Conservation (phyloP, 1,140 invertebrate genomes). For the Acromyrmex charruanus region DNA sequence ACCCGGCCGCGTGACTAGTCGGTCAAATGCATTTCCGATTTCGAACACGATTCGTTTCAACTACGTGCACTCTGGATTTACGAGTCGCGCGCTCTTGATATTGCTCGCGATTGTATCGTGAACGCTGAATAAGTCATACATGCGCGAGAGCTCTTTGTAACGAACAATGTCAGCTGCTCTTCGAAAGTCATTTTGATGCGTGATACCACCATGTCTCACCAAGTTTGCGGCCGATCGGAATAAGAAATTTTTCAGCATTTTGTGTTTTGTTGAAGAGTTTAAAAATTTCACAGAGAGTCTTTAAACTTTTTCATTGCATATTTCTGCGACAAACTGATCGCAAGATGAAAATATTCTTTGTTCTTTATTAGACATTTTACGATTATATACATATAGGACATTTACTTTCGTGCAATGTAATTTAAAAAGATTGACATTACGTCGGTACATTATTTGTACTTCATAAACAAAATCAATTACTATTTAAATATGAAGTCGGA, state of each 20-base stretch:
- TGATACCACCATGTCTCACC: neutral
- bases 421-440: neutral
- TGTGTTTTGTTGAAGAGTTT: neutral
- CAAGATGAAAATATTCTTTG: neutral
- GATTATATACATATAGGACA: too few species aligned
- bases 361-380: neutral
- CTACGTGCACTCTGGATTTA: constrained; percentile 47
- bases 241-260: constrained; percentile 21
- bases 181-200: constrained; percentile 24
- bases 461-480: neutral
- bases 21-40: constrained; percentile 59
- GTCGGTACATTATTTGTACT: neutral
- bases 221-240: constrained; percentile 26
- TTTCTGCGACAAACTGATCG: neutral
- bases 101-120: constrained; percentile 60
- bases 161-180: constrained; percentile 45
- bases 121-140: constrained; percentile 45
- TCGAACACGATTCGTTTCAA: constrained; percentile 40
- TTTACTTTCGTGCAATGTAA: too few species aligned
- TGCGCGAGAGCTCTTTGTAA: constrained; percentile 2
- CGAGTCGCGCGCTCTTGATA: constrained; percentile 30
- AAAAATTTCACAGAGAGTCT: neutral
- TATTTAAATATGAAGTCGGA: neutral
- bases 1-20: constrained; percentile 10
- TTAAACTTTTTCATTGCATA: neutral